Evolutionary conservation across 2,113 vertebrate species (phyloP), one percentile per base, ranked within the genome.

Genomic region (Phoenicopterus ruber): DNA sequence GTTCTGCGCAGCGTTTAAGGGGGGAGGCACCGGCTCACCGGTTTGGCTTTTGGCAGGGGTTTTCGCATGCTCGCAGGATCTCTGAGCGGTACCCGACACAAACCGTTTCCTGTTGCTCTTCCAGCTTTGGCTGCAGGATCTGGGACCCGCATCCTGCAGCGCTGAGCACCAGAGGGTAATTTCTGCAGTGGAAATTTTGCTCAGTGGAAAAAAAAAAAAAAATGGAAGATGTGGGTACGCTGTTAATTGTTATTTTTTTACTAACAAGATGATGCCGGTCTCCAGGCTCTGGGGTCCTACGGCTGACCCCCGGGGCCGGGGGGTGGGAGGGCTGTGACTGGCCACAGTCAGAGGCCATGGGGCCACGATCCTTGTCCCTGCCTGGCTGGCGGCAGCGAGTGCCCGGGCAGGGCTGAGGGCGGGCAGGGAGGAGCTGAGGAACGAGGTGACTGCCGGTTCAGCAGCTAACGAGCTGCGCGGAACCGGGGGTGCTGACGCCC

Each of bases 61-160:
- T 86, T 86, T 76, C 4, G 0, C 1, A 7, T 50, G 57, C 92
- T 82, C 5, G 0, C 67, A 65, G 74, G 93, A 47, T 28, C 86
- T 61, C 71, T 0, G 42, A 24, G 81, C 58, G 54, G 94, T 91
- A 7, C 93, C 72, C 91, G 70, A 49, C 81, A 44, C 36, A 1
- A n/a, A 36, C 7, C 1, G 73, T 87, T 97, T 97, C 96, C 97
- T 97, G 92, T 88, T 93, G 76, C 80, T 92, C 57, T 85, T 91
- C 86, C 94, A 95, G 62, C 59, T 38, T 77, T 74, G 65, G 74
- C 63, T 82, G 67, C 85, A 67, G 65, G 86, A 17, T 44, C 77
- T 26, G 81, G 91, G 89, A 74, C 47, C 55, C 13, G 86, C 83
- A 72, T 94, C 90, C 95, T 90, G 92, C 76, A 32, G 59, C 13